These are phyloP conservation scores for Esox niger DNA, from an alignment of 2,113 vertebrate genomes.

Conservation along the genomic window DNA sequence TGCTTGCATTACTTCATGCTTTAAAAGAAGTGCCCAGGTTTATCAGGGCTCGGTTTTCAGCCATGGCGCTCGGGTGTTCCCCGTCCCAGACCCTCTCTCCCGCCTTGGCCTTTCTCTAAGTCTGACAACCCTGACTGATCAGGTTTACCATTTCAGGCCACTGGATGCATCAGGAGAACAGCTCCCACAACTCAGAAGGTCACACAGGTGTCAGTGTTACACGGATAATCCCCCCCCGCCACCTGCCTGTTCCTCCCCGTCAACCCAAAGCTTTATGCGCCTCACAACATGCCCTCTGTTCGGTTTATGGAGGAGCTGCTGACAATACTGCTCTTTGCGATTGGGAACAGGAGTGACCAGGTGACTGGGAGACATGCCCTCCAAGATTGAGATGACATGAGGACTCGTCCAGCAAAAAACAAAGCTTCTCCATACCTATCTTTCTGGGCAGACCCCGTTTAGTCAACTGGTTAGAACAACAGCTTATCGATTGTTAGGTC, in stretches of 20 bases:
- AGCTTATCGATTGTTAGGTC: too few species aligned
- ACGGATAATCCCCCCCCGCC: constrained; percentile 40
- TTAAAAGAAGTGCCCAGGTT: constrained; percentile 4
- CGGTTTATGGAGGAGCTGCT: neutral
- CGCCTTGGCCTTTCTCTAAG: constrained; percentile 5
- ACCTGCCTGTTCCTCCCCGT: neutral
- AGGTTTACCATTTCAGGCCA: constrained; percentile 30
- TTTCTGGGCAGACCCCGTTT: too few species aligned
- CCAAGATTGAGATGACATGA: too few species aligned
- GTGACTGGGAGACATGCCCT: too few species aligned
- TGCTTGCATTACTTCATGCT: too few species aligned
- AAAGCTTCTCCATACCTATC: too few species aligned
- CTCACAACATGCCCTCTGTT: neutral
- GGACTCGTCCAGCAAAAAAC: too few species aligned
- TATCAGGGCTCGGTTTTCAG: constrained; percentile 39
- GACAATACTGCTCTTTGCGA: neutral
- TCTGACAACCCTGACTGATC: constrained; percentile 18
- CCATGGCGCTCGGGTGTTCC: constrained; percentile 11
- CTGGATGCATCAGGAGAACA: neutral
- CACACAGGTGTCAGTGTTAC: constrained; percentile 56
- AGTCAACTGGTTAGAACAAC: too few species aligned
- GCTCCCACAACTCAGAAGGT: constrained; percentile 49
- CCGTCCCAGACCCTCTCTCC: too few species aligned
- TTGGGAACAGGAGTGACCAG: too few species aligned
- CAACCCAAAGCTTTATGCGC: neutral